phyloP scores from a whole-genome alignment of 2,888 invertebrate species.

The Rotaria magnacalcarata region DNA sequence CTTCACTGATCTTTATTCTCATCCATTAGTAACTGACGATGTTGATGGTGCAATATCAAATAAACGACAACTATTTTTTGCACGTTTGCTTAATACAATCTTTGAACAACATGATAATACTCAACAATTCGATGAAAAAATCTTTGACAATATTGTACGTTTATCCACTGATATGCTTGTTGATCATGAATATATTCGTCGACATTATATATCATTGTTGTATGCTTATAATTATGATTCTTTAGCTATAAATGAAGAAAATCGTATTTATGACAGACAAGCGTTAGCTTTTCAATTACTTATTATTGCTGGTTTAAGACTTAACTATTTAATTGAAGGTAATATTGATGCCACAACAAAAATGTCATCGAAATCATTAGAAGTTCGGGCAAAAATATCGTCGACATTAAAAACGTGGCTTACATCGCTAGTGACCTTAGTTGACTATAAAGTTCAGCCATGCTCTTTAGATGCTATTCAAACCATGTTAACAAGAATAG shows the following conservation, averaged over 20 bases:
- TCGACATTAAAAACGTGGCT: constrained; percentile 74
- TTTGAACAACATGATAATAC: constrained; percentile 20
- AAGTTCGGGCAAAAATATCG: constrained; percentile 72
- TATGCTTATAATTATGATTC: constrained; percentile 44
- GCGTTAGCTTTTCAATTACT: constrained; percentile 70
- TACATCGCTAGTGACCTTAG: constrained; percentile 63
- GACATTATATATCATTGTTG: constrained; percentile 43
- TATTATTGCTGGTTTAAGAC: constrained; percentile 74
- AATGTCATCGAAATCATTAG: not conserved
- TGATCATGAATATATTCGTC: constrained; percentile 41
- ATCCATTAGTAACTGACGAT: constrained; percentile 65
- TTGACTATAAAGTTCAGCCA: constrained; percentile 8
- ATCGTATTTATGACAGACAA: constrained; percentile 69
- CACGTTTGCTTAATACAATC: not conserved
- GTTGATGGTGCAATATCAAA: constrained; percentile 69
- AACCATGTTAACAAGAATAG: constrained; percentile 8
- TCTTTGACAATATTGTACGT: constrained; percentile 40
- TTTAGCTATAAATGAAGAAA: constrained; percentile 62
- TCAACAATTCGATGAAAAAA: constrained; percentile 28
- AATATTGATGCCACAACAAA: constrained; percentile 60
- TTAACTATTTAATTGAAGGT: constrained; percentile 64
- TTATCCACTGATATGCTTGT: constrained; percentile 43
- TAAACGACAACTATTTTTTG: constrained; percentile 67
- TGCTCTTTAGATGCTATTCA: not conserved
- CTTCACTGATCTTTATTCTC: constrained; percentile 59